Evolutionary conservation across 2,113 vertebrate genomes (phyloP).

Genomic region (Xiphophorus hellerii): DNA sequence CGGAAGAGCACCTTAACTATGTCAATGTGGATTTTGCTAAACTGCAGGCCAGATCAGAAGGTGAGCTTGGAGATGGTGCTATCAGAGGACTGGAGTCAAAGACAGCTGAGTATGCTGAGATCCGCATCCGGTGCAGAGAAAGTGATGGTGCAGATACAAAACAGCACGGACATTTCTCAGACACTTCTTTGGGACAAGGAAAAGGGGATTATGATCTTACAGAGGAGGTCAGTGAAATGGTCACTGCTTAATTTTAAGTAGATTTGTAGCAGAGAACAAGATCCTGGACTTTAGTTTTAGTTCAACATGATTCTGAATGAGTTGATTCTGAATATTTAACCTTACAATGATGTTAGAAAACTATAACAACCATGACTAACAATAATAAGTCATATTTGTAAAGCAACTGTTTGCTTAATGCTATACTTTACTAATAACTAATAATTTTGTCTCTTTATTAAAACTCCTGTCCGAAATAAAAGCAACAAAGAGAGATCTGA

Average conservation of each 20-base stretch:
- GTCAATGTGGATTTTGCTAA: constrained; percentile 35
- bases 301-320: neutral
- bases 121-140: neutral
- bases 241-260: neutral
- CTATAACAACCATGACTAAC: neutral
- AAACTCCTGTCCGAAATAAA: neutral
- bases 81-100: constrained; percentile 27
- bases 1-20: constrained; percentile 22
- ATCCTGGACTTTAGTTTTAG: constrained; percentile 1
- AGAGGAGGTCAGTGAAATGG: neutral
- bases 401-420: neutral
- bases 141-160: neutral
- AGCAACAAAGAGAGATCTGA: neutral
- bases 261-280: neutral
- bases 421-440: neutral
- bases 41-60: constrained; percentile 11
- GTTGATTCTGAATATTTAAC: neutral
- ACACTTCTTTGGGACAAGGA: neutral
- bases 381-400: neutral
- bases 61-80: neutral
- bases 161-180: constrained; percentile 3
- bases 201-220: neutral
- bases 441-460: neutral
- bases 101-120: constrained; percentile 36
- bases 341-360: neutral